A percentile compares a stretch with the other conserved stretches of the same genome.
phyloP scores from a whole-genome alignment of 1,140 invertebrate species.

The Drosophila elegans region DNA sequence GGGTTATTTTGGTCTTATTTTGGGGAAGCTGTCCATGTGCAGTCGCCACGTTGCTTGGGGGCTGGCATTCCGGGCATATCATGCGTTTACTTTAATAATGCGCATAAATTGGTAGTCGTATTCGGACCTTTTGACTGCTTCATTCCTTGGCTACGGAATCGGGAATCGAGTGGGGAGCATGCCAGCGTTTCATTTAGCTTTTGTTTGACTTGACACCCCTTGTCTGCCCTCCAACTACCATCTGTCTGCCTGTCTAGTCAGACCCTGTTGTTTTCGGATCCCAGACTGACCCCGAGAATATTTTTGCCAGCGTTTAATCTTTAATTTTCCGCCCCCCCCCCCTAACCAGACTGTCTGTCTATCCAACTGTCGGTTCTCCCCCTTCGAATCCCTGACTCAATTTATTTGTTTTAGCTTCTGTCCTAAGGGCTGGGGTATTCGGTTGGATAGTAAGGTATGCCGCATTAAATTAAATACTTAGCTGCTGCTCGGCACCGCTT shows the following conservation, averaged over 20 bases:
- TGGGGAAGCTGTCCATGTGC: conserved; percentile 6
- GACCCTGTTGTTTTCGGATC: conserved; percentile 58
- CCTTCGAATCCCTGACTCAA: conserved; percentile 26
- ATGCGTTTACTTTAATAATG: conserved; percentile 79
- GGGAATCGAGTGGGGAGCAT: conserved; percentile 34
- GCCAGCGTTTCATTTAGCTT: conserved; percentile 76
- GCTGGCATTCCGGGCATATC: conserved; percentile 60
- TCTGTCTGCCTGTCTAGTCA: conserved; percentile 60
- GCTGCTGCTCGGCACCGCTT: conserved; percentile 26
- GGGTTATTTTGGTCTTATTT: neutral
- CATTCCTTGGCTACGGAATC: conserved; percentile 41
- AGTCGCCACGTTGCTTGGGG: conserved; percentile 1
- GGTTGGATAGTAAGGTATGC: conserved; percentile 28
- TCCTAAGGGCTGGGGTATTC: no score
- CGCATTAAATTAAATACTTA: conserved; percentile 80
- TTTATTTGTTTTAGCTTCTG: conserved; percentile 75
- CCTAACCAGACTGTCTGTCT: conserved; percentile 53
- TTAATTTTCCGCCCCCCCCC: conserved; percentile 66
- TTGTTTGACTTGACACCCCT: conserved; percentile 63
- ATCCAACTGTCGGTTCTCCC: conserved; percentile 53
- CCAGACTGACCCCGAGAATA: conserved; percentile 62
- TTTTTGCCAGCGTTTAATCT: conserved; percentile 77
- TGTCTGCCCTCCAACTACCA: neutral
- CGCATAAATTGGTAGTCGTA: conserved; percentile 71
- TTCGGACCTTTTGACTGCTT: conserved; percentile 76